Percentiles rank a stretch among this genome's conserved stretches.
Conservation (phyloP, 1,140 invertebrate genomes). For the Microplitis mediator region DNA sequence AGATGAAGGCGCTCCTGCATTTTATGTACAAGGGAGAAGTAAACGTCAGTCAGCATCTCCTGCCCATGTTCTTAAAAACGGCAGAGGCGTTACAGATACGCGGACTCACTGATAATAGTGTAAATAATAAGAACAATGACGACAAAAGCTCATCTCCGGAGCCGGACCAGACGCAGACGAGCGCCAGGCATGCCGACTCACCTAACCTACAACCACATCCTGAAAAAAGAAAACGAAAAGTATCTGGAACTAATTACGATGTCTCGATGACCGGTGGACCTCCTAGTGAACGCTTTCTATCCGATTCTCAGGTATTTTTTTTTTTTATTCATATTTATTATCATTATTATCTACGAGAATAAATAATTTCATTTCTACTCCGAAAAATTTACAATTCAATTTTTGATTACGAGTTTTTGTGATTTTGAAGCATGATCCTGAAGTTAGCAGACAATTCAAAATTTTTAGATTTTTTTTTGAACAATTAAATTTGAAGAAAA, state of each 20-base stretch:
- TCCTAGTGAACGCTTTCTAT: conserved; percentile 68
- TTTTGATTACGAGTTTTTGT: background rate
- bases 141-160: conserved; percentile 56
- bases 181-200: conserved; percentile 49
- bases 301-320: conserved; percentile 68
- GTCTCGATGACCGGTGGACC: conserved; percentile 67
- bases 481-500: too few relatives aligned
- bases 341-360: background rate
- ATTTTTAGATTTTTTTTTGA: too few relatives aligned
- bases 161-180: conserved; percentile 46
- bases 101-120: conserved; percentile 85
- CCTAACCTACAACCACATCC: conserved; percentile 56
- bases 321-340: conserved; percentile 10
- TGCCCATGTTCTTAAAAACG: conserved; percentile 88
- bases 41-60: conserved; percentile 84
- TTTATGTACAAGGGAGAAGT: conserved; percentile 93
- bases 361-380: too few relatives aligned
- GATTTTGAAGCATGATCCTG: too few relatives aligned
- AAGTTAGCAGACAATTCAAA: too few relatives aligned
- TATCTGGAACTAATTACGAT: conserved; percentile 70
- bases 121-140: conserved; percentile 53
- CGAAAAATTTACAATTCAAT: background rate
- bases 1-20: conserved; percentile 85
- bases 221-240: conserved; percentile 74
- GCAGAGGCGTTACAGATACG: conserved; percentile 89